phyloP scores from a whole-genome alignment of 2,113 vertebrate genomes.

The Crotophaga sulcirostris region DNA sequence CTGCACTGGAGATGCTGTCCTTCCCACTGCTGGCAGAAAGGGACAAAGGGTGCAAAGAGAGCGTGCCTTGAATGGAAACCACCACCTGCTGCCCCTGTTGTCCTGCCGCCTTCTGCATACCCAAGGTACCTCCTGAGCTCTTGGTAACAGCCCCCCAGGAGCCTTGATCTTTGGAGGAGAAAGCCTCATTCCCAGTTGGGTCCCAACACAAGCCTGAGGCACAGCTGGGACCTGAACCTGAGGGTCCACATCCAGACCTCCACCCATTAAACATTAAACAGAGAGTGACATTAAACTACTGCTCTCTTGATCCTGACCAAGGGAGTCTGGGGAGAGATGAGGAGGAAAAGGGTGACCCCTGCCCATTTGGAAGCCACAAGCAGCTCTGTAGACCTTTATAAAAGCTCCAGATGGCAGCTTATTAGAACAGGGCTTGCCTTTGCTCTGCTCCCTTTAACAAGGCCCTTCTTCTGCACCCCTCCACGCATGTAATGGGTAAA shows the following conservation, averaged over 20 bases:
- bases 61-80: not conserved
- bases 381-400: not conserved
- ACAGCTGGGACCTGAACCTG: not conserved
- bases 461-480: not conserved
- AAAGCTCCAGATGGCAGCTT: not conserved
- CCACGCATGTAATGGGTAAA: not conserved
- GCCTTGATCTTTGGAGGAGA: not conserved
- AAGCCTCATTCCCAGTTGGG: not conserved
- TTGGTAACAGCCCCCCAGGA: rapidly evolving
- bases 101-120: not conserved
- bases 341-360: not conserved
- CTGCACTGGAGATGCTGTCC: not conserved
- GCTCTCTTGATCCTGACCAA: not conserved
- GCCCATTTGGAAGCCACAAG: not conserved
- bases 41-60: not conserved
- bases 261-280: not conserved
- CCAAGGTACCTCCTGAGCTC: not conserved
- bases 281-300: not conserved
- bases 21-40: not conserved
- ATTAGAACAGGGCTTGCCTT: not conserved
- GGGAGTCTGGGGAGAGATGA: not conserved
- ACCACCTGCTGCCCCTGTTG: not conserved
- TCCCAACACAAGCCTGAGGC: not conserved
- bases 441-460: not conserved
- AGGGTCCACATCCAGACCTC: not conserved